phyloP scores from a whole-genome alignment of 37 sponge, comb jelly and placozoan genomes.

The Hexactinellida sp. region DNA sequence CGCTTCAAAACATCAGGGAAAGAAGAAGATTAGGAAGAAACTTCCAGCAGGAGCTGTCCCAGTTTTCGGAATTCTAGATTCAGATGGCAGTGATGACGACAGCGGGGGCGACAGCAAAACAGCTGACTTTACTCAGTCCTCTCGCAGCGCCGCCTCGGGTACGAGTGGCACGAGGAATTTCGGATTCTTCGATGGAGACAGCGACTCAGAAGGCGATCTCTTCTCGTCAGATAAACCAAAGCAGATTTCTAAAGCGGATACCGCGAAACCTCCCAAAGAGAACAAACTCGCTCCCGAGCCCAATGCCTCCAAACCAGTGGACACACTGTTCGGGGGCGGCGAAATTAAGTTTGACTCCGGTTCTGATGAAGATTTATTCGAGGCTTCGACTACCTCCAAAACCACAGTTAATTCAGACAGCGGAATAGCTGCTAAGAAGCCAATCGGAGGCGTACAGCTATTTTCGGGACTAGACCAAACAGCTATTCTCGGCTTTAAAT shows the following conservation, averaged over 20 bases:
- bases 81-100: not conserved
- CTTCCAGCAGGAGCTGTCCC: not conserved
- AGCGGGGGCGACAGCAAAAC: not conserved
- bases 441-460: not conserved
- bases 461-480: not conserved
- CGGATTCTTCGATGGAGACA: not conserved
- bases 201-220: not conserved
- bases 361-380: not conserved
- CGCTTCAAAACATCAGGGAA: not conserved
- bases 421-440: not conserved
- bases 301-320: not conserved
- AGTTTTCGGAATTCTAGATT: not conserved
- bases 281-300: not conserved
- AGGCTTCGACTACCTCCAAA: not conserved
- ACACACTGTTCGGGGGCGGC: not conserved
- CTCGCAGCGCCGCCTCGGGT: not conserved
- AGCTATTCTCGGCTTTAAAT: not conserved
- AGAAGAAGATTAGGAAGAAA: not conserved
- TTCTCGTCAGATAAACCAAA: not conserved
- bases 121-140: not conserved
- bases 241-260: not conserved
- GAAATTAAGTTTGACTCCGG: not conserved
- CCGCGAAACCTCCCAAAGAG: not conserved
- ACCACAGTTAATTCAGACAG: not conserved
- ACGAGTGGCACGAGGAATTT: not conserved